Percentiles rank a stretch among this genome's conserved stretches.
phyloP scores from a whole-genome alignment of 2,797 vertebrate genomes.

The Otolemur crassicaudatus region DNA sequence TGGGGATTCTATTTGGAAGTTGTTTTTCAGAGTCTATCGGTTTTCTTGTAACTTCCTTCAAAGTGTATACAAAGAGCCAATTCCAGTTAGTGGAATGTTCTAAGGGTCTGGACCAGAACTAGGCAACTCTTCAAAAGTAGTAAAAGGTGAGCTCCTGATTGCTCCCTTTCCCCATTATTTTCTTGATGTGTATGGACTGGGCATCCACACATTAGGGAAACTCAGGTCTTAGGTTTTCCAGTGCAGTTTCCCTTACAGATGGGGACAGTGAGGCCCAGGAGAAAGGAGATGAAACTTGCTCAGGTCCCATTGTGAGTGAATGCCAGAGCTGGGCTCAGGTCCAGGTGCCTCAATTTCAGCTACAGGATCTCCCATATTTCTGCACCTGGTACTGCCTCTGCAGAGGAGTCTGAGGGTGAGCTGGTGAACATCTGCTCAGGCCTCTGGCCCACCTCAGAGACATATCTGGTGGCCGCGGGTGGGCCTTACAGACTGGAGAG shows the following conservation, averaged over 20 bases:
- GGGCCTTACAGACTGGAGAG: neutral
- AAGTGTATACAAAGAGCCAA: neutral
- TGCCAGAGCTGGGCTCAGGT: neutral
- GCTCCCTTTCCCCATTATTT: neutral
- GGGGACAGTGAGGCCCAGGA: neutral
- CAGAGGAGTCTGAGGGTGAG: neutral
- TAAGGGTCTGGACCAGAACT: neutral
- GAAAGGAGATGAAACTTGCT: neutral
- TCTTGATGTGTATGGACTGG: neutral
- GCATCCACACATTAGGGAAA: neutral
- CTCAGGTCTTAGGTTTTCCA: neutral
- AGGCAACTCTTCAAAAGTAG: constrained; percentile 6
- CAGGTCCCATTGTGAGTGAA: neutral
- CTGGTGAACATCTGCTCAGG: neutral
- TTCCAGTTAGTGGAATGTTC: neutral
- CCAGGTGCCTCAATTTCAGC: neutral
- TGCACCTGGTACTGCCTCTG: neutral
- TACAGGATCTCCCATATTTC: neutral
- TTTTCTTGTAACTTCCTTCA: constrained; percentile 43
- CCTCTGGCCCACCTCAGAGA: neutral
- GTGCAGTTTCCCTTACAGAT: neutral
- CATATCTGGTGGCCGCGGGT: neutral
- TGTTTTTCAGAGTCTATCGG: neutral
- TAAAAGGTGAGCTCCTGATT: neutral
- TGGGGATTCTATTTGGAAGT: constrained; percentile 36